Conservation (phyloP, 2,113 vertebrate species). For the Siniperca knerii region DNA sequence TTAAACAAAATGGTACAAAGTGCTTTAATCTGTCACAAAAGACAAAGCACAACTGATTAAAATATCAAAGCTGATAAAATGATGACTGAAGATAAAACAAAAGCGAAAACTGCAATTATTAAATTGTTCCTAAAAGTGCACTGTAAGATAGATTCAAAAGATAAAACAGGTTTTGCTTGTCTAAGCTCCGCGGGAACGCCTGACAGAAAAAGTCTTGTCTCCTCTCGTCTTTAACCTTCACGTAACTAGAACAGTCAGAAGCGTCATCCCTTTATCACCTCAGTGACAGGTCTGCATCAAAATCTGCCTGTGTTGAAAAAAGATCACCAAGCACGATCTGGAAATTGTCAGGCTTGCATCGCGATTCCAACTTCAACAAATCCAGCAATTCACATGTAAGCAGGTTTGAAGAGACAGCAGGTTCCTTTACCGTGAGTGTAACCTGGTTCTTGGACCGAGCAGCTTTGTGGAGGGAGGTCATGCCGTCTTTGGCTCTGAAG, state of each 20-base stretch:
- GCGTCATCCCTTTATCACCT: neutral
- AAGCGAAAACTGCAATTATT: neutral
- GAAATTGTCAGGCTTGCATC: neutral
- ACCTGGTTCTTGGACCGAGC: conserved; percentile 88
- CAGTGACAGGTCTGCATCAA: neutral
- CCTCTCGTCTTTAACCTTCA: neutral
- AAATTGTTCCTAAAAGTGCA: neutral
- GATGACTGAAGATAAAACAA: neutral
- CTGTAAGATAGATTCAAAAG: neutral
- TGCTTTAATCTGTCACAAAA: neutral
- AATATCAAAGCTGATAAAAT: neutral
- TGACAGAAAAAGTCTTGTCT: neutral
- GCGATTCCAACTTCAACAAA: neutral
- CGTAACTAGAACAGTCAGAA: neutral
- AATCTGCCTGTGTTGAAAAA: neutral
- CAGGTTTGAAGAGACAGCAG: neutral
- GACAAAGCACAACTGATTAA: neutral
- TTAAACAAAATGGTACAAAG: neutral
- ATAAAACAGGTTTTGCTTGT: neutral
- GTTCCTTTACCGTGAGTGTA: conserved; percentile 87
- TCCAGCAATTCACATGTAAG: neutral
- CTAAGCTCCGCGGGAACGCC: neutral
- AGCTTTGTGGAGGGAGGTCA: conserved; percentile 95
- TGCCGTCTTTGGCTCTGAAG: conserved; percentile 93
- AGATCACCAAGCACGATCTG: neutral